These are phyloP conservation scores for Chondrosia reniformis DNA, from an alignment of 37 sponge, comb jelly and placozoan genomes.

Conservation along the genomic window DNA sequence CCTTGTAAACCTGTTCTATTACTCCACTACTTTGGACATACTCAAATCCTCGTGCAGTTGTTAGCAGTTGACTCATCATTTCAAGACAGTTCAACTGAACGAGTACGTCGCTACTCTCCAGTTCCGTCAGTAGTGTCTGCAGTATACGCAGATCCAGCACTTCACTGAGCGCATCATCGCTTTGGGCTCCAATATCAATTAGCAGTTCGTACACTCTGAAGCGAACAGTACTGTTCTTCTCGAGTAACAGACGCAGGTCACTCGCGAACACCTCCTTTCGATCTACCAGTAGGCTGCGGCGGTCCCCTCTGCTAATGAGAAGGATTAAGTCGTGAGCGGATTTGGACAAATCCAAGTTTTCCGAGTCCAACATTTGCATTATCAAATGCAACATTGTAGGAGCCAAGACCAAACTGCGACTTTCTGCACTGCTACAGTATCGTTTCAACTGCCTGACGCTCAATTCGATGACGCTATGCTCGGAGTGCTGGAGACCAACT, in stretches of 20 bases:
- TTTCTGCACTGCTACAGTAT: background rate
- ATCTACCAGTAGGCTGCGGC: background rate
- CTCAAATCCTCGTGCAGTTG: slow-evolving; percentile 18
- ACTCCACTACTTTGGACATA: slow-evolving; percentile 30
- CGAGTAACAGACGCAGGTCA: slow-evolving; percentile 34
- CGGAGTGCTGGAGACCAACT: slow-evolving; percentile 58
- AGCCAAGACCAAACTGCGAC: slow-evolving; percentile 15
- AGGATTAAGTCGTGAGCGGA: slow-evolving; percentile 16
- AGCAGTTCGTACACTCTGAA: slow-evolving; percentile 67
- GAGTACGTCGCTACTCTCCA: slow-evolving; percentile 49
- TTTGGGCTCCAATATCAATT: slow-evolving; percentile 2
- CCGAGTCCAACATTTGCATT: slow-evolving; percentile 43
- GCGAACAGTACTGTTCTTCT: slow-evolving; percentile 42
- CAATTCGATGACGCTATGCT: slow-evolving; percentile 9
- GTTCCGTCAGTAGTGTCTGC: slow-evolving; percentile 34
- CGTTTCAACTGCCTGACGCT: slow-evolving; percentile 24
- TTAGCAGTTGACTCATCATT: slow-evolving; percentile 32
- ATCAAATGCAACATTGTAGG: slow-evolving; percentile 67
- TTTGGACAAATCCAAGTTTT: slow-evolving; percentile 42
- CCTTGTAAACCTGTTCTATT: slow-evolving; percentile 32
- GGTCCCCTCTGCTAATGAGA: background rate
- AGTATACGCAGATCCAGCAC: slow-evolving; percentile 32
- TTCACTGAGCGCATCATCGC: slow-evolving; percentile 9
- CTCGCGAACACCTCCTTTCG: slow-evolving; percentile 12
- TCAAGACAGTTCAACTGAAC: slow-evolving; percentile 66